Evolutionary conservation across 2,797 vertebrate genomes (phyloP).

Genomic region (Octomys mimax): DNA sequence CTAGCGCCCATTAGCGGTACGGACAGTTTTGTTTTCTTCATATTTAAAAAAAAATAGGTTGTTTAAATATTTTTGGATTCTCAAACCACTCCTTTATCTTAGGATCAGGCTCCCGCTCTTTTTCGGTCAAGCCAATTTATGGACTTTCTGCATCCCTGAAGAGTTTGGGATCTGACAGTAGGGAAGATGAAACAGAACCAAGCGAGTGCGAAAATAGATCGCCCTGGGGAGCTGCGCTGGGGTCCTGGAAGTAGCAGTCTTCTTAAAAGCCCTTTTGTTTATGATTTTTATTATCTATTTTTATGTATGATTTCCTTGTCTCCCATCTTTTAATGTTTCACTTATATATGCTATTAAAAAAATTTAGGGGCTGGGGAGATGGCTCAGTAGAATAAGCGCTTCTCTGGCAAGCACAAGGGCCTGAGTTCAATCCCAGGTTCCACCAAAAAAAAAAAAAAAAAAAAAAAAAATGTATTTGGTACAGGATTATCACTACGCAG

Average conservation of each 20-base stretch:
- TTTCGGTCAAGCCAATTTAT: background rate
- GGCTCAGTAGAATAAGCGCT: too few relatives aligned
- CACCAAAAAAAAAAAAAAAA: too few relatives aligned
- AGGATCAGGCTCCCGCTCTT: background rate
- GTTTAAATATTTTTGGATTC: background rate
- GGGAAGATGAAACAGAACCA: background rate
- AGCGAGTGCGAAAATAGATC: background rate
- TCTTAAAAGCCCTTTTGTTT: background rate
- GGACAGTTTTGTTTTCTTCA: background rate
- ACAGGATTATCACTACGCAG: too few relatives aligned
- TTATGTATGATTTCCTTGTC: background rate
- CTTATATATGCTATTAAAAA: too few relatives aligned
- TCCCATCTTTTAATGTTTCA: background rate
- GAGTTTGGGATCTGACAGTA: background rate
- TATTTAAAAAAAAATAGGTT: background rate
- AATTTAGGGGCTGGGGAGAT: too few relatives aligned
- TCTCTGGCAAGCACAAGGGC: too few relatives aligned
- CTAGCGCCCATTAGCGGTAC: background rate
- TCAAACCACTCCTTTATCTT: background rate
- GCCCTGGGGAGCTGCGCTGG: background rate
- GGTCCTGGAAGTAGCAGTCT: background rate
- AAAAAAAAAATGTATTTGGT: too few relatives aligned
- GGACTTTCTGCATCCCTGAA: background rate
- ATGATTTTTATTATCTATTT: background rate
- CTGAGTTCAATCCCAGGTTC: too few relatives aligned